Conservation (phyloP, 2,888 invertebrate genomes). For the Eudemis profundana region DNA sequence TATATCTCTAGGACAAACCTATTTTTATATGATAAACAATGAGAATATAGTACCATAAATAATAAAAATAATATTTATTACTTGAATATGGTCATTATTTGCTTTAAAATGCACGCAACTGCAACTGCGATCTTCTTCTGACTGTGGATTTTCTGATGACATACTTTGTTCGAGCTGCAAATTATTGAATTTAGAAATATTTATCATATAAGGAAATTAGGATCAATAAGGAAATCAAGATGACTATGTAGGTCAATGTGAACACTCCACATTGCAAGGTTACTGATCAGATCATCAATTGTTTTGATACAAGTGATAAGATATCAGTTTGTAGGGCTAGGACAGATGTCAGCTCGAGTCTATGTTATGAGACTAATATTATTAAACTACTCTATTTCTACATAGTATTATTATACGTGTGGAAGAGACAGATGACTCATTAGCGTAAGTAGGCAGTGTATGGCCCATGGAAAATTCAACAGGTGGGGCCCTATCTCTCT, state of each 20-base stretch:
- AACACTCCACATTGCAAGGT: constrained; percentile 22
- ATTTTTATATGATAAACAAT: too few relatives aligned
- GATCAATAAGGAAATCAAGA: constrained; percentile 40
- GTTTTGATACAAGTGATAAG: constrained; percentile 24
- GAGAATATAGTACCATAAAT: neutral
- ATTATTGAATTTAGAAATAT: constrained; percentile 41
- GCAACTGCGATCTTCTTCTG: constrained; percentile 50
- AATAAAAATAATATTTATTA: constrained; percentile 11
- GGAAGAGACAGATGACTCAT: too few relatives aligned
- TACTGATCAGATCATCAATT: constrained; percentile 34
- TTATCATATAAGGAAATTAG: constrained; percentile 30
- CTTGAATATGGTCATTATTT: constrained; percentile 3
- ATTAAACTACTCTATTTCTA: too few relatives aligned
- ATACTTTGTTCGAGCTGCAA: constrained; percentile 50
- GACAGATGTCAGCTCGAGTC: neutral
- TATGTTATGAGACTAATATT: too few relatives aligned
- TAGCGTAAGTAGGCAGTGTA: too few relatives aligned
- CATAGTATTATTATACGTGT: too few relatives aligned
- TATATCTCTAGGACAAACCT: too few relatives aligned
- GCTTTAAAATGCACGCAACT: constrained; percentile 9
- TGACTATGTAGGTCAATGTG: constrained; percentile 40
- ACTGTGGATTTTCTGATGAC: constrained; percentile 48
- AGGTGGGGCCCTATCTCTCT: too few relatives aligned
- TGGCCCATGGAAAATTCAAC: too few relatives aligned
- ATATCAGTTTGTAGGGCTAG: neutral